Conservation (phyloP, 2,797 vertebrate genomes). For the Bryconaethiops microstoma region DNA sequence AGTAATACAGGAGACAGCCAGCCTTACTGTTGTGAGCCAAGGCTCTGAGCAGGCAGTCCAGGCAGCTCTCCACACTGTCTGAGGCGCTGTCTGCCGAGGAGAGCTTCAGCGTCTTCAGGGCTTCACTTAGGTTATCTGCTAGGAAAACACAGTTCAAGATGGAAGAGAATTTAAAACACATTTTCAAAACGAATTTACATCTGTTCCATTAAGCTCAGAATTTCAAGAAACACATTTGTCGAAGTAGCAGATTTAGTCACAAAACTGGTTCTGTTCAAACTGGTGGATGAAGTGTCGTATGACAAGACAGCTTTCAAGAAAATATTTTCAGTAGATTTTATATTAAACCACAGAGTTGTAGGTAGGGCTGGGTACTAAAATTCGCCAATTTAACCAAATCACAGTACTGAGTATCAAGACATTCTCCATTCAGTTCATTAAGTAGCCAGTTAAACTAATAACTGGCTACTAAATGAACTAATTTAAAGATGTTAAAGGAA, state of each 20-base stretch:
- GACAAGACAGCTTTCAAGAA: not conserved
- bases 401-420: too few species aligned
- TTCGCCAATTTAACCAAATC: too few species aligned
- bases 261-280: not conserved
- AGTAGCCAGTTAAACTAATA: too few species aligned
- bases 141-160: constrained; percentile 48
- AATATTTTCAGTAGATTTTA: too few species aligned
- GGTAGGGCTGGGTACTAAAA: too few species aligned
- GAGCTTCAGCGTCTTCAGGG: constrained; percentile 94
- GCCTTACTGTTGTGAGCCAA: constrained; percentile 93
- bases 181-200: not conserved
- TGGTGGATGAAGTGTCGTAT: not conserved
- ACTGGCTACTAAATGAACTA: too few species aligned
- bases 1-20: not conserved
- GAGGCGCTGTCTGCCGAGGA: constrained; percentile 83
- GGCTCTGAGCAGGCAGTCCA: constrained; percentile 95
- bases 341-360: too few species aligned
- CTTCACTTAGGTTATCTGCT: constrained; percentile 91
- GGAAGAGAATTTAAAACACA: not conserved
- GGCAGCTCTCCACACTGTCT: constrained; percentile 89
- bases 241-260: not conserved
- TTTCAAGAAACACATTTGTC: too few species aligned
- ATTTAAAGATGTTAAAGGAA: too few species aligned
- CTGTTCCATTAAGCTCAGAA: not conserved
- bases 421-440: too few species aligned